Conservation (phyloP, 2,113 vertebrate species). For the Brachyhypopomus occidentalis region DNA sequence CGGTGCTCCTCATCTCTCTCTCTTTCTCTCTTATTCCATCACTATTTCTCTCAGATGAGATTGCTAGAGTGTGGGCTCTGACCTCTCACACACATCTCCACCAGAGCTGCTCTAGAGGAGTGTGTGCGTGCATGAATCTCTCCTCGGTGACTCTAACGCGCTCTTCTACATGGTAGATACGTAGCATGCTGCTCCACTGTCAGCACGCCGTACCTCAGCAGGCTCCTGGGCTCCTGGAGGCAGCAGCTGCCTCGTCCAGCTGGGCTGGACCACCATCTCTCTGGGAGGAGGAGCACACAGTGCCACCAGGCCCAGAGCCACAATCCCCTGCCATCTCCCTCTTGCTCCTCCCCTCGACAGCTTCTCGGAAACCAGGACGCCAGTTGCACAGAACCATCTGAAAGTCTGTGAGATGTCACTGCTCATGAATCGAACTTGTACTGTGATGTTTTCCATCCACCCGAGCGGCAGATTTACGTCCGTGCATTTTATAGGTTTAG, state of each 20-base stretch:
- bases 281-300: neutral
- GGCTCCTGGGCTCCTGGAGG: conserved; percentile 40
- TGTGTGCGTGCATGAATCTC: neutral
- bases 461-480: neutral
- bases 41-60: neutral
- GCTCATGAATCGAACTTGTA: neutral
- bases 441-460: neutral
- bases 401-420: neutral
- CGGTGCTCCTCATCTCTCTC: conserved; percentile 10
- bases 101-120: neutral
- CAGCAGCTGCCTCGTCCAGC: conserved; percentile 53
- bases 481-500: neutral
- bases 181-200: conserved; percentile 39
- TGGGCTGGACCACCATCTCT: conserved; percentile 20
- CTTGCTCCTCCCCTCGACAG: neutral
- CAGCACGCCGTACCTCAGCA: conserved; percentile 55
- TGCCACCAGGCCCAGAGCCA: conserved; percentile 25
- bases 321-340: conserved; percentile 5
- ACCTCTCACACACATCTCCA: conserved; percentile 1
- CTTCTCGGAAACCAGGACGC: conserved; percentile 12
- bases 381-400: conserved; percentile 13
- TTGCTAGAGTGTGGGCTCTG: conserved; percentile 5
- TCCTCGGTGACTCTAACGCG: conserved; percentile 14
- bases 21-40: neutral
- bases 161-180: conserved; percentile 6